A percentile compares a stretch with the other conserved stretches of the same genome.
Evolutionary conservation across 2,888 invertebrate genomes (phyloP).

Genomic region (Podabrus alpinus): DNA sequence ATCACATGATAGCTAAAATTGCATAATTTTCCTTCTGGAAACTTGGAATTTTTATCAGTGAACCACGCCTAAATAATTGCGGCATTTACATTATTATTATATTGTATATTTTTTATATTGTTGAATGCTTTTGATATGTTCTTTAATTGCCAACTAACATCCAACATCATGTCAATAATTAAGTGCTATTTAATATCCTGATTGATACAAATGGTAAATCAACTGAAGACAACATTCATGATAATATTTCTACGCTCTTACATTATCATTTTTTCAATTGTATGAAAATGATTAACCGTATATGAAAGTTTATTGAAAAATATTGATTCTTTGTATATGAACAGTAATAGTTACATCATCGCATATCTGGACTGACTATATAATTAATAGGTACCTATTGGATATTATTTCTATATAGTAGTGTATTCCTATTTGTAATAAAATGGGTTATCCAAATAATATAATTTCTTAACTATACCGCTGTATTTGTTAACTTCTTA

Average conservation of each 20-base stretch:
- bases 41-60: background rate
- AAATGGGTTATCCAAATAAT: constrained; percentile 1
- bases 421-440: background rate
- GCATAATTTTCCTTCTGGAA: background rate
- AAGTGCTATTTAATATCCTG: background rate
- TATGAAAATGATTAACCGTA: background rate
- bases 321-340: background rate
- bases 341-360: background rate
- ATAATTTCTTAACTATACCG: constrained; percentile 21
- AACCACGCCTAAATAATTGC: background rate
- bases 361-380: background rate
- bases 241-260: background rate
- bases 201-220: background rate
- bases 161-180: background rate
- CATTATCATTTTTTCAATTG: background rate
- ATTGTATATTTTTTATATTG: background rate
- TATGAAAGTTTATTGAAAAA: background rate
- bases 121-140: background rate
- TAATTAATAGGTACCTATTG: background rate
- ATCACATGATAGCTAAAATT: background rate
- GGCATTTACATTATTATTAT: background rate
- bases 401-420: background rate
- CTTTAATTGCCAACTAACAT: background rate
- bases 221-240: background rate
- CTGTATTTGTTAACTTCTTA: constrained; percentile 21